Evolutionary conservation across 2,797 vertebrate genomes (phyloP).

Genomic region (Rhincodon typus): DNA sequence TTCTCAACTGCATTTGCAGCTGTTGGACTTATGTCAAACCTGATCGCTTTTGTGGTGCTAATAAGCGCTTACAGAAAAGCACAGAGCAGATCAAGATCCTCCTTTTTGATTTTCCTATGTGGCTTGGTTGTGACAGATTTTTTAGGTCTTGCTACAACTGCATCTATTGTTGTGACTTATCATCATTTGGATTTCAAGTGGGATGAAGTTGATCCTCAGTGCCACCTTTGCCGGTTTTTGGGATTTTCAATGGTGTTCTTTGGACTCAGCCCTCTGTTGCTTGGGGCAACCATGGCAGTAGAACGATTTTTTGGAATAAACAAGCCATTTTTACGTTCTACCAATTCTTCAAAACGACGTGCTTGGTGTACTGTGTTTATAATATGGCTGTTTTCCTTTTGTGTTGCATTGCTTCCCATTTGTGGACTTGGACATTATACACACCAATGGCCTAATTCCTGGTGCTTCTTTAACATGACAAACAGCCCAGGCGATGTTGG

Average conservation of each 20-base stretch:
- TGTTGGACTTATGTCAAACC: conserved; percentile 79
- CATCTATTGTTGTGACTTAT: conserved; percentile 72
- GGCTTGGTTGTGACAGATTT: conserved; percentile 88
- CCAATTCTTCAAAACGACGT: conserved; percentile 57
- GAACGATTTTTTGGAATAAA: conserved; percentile 87
- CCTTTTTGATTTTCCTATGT: conserved; percentile 79
- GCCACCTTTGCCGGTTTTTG: conserved; percentile 86
- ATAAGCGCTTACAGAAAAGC: conserved; percentile 61
- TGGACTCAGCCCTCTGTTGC: conserved; percentile 77
- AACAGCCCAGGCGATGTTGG: conserved; percentile 48
- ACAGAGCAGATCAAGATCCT: conserved; percentile 64
- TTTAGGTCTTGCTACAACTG: conserved; percentile 78
- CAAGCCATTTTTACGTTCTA: conserved; percentile 69
- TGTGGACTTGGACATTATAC: conserved; percentile 76
- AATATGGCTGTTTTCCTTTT: conserved; percentile 69
- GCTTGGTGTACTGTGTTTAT: conserved; percentile 64
- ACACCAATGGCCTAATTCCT: conserved; percentile 80
- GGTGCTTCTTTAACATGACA: conserved; percentile 89
- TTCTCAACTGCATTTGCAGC: conserved; percentile 64
- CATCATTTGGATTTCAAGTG: conserved; percentile 68
- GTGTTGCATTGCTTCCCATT: conserved; percentile 70
- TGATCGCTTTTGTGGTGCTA: conserved; percentile 77
- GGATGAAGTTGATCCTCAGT: conserved; percentile 64
- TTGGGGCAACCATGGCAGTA: conserved; percentile 79
- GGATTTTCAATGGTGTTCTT: conserved; percentile 93